These are phyloP conservation scores for Sebastes ruberrimus DNA, from an alignment of 2,797 vertebrate genomes.

Conservation along the genomic window DNA sequence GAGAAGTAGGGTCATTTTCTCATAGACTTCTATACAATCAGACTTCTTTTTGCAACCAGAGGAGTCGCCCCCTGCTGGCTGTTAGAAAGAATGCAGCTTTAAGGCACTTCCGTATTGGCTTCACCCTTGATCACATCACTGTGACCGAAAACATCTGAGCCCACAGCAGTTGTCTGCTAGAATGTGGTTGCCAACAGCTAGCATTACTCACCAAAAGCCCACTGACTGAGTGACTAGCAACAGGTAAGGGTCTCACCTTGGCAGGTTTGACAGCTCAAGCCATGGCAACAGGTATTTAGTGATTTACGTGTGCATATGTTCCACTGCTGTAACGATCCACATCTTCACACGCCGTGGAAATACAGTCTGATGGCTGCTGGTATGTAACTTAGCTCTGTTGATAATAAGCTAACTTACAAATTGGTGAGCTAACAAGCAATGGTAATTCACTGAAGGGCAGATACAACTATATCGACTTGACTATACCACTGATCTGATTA, in stretches of 20 bases:
- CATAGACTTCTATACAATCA: too few relatives aligned
- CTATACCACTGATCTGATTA: neutral
- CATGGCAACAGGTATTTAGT: neutral
- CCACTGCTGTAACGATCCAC: neutral
- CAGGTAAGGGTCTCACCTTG: neutral
- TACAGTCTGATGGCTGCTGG: neutral
- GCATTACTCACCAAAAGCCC: neutral
- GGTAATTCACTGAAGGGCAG: neutral
- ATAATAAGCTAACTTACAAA: neutral
- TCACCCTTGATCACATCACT: neutral
- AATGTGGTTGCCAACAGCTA: neutral
- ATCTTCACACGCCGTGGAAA: neutral
- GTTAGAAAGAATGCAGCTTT: too few relatives aligned
- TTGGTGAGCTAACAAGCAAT: neutral
- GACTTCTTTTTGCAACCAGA: too few relatives aligned
- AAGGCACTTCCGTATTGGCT: too few relatives aligned
- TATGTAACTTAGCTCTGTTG: neutral
- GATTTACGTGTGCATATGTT: neutral
- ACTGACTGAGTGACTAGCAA: neutral
- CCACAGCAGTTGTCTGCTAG: neutral
- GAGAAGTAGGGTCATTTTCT: too few relatives aligned
- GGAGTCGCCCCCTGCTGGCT: too few relatives aligned
- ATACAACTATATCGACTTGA: neutral
- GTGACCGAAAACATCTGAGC: neutral
- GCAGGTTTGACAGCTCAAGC: neutral